These are phyloP conservation scores for Paraescarpia echinospica DNA, from an alignment of 1,140 invertebrate genomes.

Conservation along the genomic window DNA sequence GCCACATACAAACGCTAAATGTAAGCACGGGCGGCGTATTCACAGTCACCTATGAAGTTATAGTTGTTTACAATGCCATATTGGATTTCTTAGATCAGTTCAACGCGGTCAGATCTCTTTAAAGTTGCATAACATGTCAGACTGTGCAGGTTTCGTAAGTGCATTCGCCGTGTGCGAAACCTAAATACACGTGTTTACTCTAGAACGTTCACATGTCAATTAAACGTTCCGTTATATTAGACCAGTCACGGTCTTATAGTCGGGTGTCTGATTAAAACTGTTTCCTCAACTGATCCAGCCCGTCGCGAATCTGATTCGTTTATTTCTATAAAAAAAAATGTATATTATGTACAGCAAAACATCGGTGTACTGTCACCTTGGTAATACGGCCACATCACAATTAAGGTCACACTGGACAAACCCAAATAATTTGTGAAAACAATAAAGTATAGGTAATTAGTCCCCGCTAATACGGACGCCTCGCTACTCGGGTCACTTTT, in stretches of 20 bases:
- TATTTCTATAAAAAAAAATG: no score
- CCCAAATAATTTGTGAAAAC: no score
- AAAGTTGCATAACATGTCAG: neutral
- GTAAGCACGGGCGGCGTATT: neutral
- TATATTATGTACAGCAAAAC: no score
- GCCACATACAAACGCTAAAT: neutral
- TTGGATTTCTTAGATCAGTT: neutral
- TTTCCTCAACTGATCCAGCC: no score
- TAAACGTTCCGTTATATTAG: neutral
- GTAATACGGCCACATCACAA: no score
- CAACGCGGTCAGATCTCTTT: neutral
- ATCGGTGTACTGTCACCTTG: no score
- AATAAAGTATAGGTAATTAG: no score
- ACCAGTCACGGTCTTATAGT: neutral
- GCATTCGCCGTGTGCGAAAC: neutral
- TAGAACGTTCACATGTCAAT: neutral
- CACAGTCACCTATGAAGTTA: neutral
- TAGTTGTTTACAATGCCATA: neutral
- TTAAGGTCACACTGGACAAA: no score
- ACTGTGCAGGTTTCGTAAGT: neutral
- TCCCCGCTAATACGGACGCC: no score
- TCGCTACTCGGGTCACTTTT: no score
- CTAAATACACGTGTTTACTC: neutral
- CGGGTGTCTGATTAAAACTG: neutral
- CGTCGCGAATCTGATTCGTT: no score